Percentiles rank a stretch among this genome's conserved stretches.
Evolutionary conservation across 2,888 invertebrate species (phyloP).

Genomic region (Andrena marginata): DNA sequence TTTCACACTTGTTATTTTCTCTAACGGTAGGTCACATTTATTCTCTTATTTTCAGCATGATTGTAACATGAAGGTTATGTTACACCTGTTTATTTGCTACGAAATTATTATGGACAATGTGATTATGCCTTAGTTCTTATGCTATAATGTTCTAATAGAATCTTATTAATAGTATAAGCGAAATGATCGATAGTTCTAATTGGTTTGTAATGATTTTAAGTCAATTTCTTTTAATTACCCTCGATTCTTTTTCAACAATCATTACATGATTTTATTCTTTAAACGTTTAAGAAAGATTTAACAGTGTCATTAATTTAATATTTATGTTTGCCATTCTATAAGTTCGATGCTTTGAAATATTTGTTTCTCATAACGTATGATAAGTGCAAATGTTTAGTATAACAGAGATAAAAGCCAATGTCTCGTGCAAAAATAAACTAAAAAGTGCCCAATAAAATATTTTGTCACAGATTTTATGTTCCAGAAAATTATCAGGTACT

Average conservation of each 20-base stretch:
- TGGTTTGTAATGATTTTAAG: neutral
- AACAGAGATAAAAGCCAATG: too few species aligned
- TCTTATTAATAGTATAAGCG: neutral
- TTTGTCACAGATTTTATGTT: neutral
- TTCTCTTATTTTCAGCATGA: neutral
- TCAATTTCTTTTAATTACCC: neutral
- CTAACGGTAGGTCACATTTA: conserved; percentile 64
- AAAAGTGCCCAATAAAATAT: neutral
- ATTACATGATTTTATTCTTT: neutral
- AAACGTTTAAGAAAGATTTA: neutral
- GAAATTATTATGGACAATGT: neutral
- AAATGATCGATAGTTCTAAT: neutral
- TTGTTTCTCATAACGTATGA: too few species aligned
- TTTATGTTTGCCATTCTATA: too few species aligned
- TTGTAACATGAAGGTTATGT: conserved; percentile 36
- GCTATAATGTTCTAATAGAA: neutral
- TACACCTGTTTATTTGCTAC: neutral
- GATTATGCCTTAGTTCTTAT: neutral
- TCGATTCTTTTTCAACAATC: neutral
- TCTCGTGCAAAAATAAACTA: neutral
- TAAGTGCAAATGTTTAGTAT: too few species aligned
- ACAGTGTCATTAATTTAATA: too few species aligned
- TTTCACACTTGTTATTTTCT: conserved; percentile 55
- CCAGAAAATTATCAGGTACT: neutral
- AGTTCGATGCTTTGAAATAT: too few species aligned